These are phyloP conservation scores for Brienomyrus brachyistius DNA, from an alignment of 2,113 vertebrate species.

Conservation along the genomic window DNA sequence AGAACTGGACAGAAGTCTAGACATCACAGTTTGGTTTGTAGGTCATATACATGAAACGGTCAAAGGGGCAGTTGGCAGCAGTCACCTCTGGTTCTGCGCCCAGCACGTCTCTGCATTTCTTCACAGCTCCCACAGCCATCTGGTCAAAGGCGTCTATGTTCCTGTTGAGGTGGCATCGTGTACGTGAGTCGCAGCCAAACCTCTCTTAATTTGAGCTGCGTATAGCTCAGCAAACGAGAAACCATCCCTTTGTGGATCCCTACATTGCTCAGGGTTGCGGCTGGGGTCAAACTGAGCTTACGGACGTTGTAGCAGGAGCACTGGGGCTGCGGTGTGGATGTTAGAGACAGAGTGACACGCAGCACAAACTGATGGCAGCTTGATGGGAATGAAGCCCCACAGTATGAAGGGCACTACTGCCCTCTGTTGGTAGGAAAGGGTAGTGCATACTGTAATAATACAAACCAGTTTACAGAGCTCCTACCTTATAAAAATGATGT, in stretches of 20 bases:
- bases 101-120: slow-evolving; percentile 46
- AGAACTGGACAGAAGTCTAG: background rate
- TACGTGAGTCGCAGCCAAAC: background rate
- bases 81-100: slow-evolving; percentile 34
- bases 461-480: background rate
- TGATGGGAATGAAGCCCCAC: too few species aligned
- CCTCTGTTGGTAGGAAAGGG: slow-evolving; percentile 4
- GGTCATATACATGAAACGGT: background rate
- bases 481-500: slow-evolving; percentile 87
- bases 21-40: background rate
- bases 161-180: slow-evolving; percentile 46
- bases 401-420: background rate
- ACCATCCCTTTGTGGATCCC: background rate
- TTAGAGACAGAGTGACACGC: background rate
- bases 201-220: background rate
- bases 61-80: background rate
- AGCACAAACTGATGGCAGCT: background rate
- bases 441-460: background rate
- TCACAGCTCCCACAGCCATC: slow-evolving; percentile 63
- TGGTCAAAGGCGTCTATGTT: slow-evolving; percentile 71
- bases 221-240: background rate
- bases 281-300: background rate
- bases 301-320: background rate
- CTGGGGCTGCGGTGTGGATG: background rate
- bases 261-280: background rate